Evolutionary conservation across 2,113 vertebrate species (phyloP), one percentile per base, ranked within the genome.

Genomic region (Silurus glanis): DNA sequence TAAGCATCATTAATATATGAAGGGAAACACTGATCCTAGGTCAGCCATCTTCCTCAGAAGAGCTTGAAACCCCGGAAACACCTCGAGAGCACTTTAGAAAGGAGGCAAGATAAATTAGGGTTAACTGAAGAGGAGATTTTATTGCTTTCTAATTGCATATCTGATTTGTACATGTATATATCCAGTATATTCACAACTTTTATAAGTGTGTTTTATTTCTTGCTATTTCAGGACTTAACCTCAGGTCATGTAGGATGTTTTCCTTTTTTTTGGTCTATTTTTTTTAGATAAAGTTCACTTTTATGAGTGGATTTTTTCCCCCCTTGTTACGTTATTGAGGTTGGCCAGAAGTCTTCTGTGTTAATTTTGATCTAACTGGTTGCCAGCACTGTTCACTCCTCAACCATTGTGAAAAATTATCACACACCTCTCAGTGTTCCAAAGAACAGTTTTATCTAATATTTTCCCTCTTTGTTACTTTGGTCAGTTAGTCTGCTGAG

Each of bases 221-320:
- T 55, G 28, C 64, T 58, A 55, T 59, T 80, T 49, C 64, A 81
- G 64, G 78, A 80, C 53, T 59, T 59, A 81, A 80, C 78, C 84
- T 86, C 84, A 86, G 84, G 84, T 86, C 64, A 81, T 51, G 66
- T 86, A 80, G 76, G 53, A 72, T 71, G 69, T n/a, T 21, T 51
- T 10, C 53, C 17, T 56, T 59, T 53, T 37, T 37, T 37, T 37
- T 37, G 37, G 37, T 37, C 37, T 37, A 37, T 37, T 37, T 37
- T 37, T 37, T 37, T 37, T 37, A 37, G 37, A 37, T 37, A 37
- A 37, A 2, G 45, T 79, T 58, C 47, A 49, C 37, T 66, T 37
- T 62, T 45, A 55, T 59, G 14, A 56, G 76, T 25, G 62, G 47
- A 69, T 56, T n/a, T 13, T n/a, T 45, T 71, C 28, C 0, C 1